Conservation (phyloP, 2,888 invertebrate genomes). For the Ichneumoninae sp. region DNA sequence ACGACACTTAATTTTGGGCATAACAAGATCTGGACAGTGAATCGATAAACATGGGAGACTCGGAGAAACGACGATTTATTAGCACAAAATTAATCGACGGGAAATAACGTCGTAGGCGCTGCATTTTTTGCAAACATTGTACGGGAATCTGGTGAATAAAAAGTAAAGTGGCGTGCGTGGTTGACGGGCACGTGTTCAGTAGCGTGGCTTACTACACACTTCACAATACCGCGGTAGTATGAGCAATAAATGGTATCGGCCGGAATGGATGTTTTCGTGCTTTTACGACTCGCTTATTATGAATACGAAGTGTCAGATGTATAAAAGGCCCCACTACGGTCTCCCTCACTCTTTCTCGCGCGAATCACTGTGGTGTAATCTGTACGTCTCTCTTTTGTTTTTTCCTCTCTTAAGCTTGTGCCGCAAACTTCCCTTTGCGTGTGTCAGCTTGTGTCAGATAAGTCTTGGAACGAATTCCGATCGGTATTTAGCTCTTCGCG, state of each 20-base stretch:
- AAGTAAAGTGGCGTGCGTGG: conserved; percentile 60
- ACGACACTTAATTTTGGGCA: conserved; percentile 10
- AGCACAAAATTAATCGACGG: not conserved
- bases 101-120: conserved; percentile 14
- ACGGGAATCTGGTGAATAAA: conserved; percentile 24
- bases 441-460: conserved; percentile 59
- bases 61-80: conserved; percentile 15
- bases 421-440: conserved; percentile 39
- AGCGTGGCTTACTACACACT: conserved; percentile 60
- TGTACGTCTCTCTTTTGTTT: conserved; percentile 27
- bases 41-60: not conserved
- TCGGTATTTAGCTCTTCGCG: conserved; percentile 50
- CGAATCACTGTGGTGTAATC: conserved; percentile 74
- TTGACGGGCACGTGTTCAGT: conserved; percentile 68
- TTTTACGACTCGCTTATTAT: conserved; percentile 79
- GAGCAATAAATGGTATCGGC: conserved; percentile 80
- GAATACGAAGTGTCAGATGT: conserved; percentile 75
- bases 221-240: conserved; percentile 65
- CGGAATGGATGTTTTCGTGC: conserved; percentile 80
- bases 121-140: conserved; percentile 28
- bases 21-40: conserved; percentile 4
- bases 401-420: conserved; percentile 28
- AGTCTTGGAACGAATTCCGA: conserved; percentile 63
- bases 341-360: conserved; percentile 54
- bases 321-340: conserved; percentile 61